phyloP scores from a whole-genome alignment of 1,140 invertebrate species.

The Drosophila lini region DNA sequence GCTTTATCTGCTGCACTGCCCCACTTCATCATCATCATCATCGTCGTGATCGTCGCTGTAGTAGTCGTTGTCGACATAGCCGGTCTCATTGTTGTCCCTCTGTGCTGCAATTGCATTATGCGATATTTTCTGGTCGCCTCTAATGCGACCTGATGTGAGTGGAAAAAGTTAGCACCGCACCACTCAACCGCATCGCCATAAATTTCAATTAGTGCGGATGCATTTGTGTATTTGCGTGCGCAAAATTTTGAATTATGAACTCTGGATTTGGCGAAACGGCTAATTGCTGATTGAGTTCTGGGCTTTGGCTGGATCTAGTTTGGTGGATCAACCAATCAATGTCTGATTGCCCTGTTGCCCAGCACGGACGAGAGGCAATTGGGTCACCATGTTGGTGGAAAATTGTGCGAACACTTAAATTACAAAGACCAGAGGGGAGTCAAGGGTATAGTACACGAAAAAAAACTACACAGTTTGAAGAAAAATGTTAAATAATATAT shows the following conservation, averaged over 20 bases:
- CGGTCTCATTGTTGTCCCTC: slow-evolving; percentile 12
- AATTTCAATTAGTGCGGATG: slow-evolving; percentile 62
- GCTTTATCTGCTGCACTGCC: slow-evolving; percentile 50
- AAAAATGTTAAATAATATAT: neutral
- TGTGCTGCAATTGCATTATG: slow-evolving; percentile 52
- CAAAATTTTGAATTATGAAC: slow-evolving; percentile 74
- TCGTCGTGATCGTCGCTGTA: neutral
- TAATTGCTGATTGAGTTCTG: slow-evolving; percentile 66
- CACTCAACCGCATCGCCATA: slow-evolving; percentile 47
- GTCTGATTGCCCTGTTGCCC: slow-evolving; percentile 26
- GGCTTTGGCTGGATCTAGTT: slow-evolving; percentile 2
- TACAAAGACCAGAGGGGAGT: neutral
- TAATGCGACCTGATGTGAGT: slow-evolving; percentile 42
- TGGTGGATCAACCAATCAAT: slow-evolving; percentile 45
- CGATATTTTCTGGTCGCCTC: slow-evolving; percentile 43
- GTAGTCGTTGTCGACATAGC: neutral
- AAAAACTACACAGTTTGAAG: neutral
- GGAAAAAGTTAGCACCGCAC: slow-evolving; percentile 29
- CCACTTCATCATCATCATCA: slow-evolving; percentile 33
- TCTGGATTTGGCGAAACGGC: slow-evolving; percentile 45
- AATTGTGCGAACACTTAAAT: slow-evolving; percentile 1
- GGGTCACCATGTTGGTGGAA: slow-evolving; percentile 19
- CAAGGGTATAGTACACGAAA: neutral
- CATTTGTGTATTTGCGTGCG: slow-evolving; percentile 45
- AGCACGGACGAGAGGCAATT: slow-evolving; percentile 24